Conservation (phyloP, 2,113 vertebrate species). For the Progne subis region DNA sequence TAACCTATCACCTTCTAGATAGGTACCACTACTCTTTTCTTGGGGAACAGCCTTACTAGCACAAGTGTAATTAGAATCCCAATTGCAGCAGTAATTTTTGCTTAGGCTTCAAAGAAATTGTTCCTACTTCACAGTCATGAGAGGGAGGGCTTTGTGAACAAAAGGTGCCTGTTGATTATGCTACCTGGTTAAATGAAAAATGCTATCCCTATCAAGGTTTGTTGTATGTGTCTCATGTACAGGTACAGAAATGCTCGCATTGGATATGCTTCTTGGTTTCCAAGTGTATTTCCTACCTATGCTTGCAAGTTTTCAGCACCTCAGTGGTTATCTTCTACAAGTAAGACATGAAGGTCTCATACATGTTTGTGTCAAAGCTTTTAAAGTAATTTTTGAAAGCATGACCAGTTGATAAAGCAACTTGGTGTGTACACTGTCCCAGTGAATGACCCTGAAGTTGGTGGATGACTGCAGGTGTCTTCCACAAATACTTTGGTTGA, state of each 20-base stretch:
- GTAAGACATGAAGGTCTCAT: background rate
- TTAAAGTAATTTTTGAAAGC: background rate
- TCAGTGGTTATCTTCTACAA: background rate
- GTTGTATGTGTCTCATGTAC: background rate
- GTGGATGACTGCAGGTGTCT: background rate
- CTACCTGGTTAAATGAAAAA: background rate
- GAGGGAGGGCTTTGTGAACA: no score
- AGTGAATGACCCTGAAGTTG: background rate
- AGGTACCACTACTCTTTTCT: background rate
- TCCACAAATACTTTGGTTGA: background rate
- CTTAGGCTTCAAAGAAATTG: background rate
- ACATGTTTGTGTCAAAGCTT: background rate
- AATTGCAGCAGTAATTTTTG: background rate
- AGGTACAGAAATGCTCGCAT: background rate
- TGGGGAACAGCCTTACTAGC: accelerated
- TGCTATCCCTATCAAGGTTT: background rate
- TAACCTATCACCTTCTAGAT: background rate
- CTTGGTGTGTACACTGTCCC: background rate
- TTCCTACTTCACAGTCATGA: no score
- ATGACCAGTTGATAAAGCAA: background rate
- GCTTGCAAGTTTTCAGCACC: background rate
- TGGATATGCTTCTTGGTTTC: background rate
- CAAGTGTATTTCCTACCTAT: background rate
- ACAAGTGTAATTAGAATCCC: background rate
- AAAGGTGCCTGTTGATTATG: no score